Evolutionary conservation across 1,140 invertebrate species (phyloP).

Genomic region (Campoletis sonorensis): DNA sequence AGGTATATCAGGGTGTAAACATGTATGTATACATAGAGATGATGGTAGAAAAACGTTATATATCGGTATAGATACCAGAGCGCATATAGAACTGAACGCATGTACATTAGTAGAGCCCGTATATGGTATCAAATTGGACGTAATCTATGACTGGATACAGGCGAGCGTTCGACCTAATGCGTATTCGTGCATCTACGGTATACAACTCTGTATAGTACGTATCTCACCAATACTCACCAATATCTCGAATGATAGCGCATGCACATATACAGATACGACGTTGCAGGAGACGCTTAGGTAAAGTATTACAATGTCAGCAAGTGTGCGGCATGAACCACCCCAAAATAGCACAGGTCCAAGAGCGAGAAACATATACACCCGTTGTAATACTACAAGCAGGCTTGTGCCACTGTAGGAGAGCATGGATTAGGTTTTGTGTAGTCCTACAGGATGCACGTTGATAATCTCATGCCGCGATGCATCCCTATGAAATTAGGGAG

Average conservation of each 20-base stretch:
- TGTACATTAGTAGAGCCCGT: conserved; percentile 58
- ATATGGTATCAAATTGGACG: conserved; percentile 69
- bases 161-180: conserved; percentile 44
- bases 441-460: conserved; percentile 67
- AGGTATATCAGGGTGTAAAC: neutral
- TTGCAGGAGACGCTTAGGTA: neutral
- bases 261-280: conserved; percentile 57
- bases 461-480: conserved; percentile 74
- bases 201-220: conserved; percentile 31
- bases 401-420: conserved; percentile 41
- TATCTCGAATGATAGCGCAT: conserved; percentile 35
- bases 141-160: conserved; percentile 54
- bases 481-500: conserved; percentile 56
- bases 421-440: conserved; percentile 66
- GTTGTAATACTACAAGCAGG: conserved; percentile 2
- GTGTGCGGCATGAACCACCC: conserved; percentile 1
- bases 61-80: conserved; percentile 53
- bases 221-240: conserved; percentile 46
- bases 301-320: conserved; percentile 8
- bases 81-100: conserved; percentile 53
- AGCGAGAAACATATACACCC: neutral
- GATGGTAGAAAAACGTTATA: conserved; percentile 28
- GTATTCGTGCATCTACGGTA: conserved; percentile 40
- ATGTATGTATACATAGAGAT: no score
- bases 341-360: neutral